Conservation (phyloP, 2,797 vertebrate species). For the Decapterus maruadsi region DNA sequence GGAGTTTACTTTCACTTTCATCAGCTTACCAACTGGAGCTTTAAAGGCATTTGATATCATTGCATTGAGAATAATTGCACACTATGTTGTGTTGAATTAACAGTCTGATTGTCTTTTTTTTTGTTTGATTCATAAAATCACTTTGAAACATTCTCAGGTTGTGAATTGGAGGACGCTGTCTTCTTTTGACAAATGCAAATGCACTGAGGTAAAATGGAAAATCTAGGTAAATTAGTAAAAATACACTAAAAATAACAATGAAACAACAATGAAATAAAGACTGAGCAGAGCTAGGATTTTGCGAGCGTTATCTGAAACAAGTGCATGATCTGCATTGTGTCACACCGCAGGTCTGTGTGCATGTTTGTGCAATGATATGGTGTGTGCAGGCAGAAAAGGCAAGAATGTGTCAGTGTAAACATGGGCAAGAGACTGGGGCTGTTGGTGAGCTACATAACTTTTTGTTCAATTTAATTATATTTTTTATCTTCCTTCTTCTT, state of each 20-base stretch:
- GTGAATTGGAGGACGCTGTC: not conserved
- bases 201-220: not conserved
- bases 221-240: not conserved
- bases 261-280: not conserved
- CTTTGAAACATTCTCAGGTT: not conserved
- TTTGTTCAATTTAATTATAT: constrained; percentile 26
- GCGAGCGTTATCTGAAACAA: not conserved
- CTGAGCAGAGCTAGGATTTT: not conserved
- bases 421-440: not conserved
- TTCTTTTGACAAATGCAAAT: no score
- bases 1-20: no score
- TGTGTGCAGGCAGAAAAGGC: not conserved
- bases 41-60: not conserved
- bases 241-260: no score
- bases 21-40: no score
- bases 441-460: not conserved
- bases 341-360: not conserved
- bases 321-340: no score
- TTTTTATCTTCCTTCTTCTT: constrained; percentile 11
- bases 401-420: not conserved
- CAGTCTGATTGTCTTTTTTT: not conserved
- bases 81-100: not conserved
- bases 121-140: not conserved
- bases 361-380: not conserved
- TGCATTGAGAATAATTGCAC: not conserved